phyloP scores from a whole-genome alignment of 2,113 vertebrate genomes.

The Embiotoca jacksoni region DNA sequence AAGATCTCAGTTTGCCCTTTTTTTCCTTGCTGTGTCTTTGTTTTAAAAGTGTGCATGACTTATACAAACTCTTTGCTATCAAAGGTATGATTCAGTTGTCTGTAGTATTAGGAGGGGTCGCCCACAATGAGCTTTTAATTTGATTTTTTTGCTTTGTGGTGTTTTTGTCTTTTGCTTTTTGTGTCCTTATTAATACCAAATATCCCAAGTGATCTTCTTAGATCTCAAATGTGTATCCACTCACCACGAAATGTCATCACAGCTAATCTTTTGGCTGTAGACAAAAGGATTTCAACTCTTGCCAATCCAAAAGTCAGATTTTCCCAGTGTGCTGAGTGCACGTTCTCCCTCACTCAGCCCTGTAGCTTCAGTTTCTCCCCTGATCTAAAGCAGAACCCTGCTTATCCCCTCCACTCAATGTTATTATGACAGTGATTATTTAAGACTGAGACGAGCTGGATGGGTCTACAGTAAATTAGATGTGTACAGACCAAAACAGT shows the following conservation, averaged over 20 bases:
- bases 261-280: slow-evolving; percentile 75
- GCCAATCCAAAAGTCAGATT: slow-evolving; percentile 56
- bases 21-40: slow-evolving; percentile 11
- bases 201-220: slow-evolving; percentile 63
- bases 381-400: slow-evolving; percentile 76
- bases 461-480: slow-evolving; percentile 55
- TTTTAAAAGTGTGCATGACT: slow-evolving; percentile 32
- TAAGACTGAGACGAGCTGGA: slow-evolving; percentile 64
- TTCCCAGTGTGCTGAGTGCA: slow-evolving; percentile 62
- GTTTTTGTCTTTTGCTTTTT: slow-evolving; percentile 57
- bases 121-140: slow-evolving; percentile 67
- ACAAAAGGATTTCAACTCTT: slow-evolving; percentile 63
- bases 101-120: slow-evolving; percentile 32
- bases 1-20: slow-evolving; percentile 9
- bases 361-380: slow-evolving; percentile 45
- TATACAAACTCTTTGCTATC: slow-evolving; percentile 26
- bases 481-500: slow-evolving; percentile 56
- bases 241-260: slow-evolving; percentile 68
- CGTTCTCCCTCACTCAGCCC: slow-evolving; percentile 34
- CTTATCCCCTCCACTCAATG: slow-evolving; percentile 62
- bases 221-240: slow-evolving; percentile 71
- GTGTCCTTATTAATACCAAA: slow-evolving; percentile 77
- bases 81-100: slow-evolving; percentile 13
- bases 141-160: slow-evolving; percentile 60
- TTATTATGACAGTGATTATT: slow-evolving; percentile 73